Base-by-base conservation (phyloP, 2,888 invertebrate species). In the Laothoe populi region DNA sequence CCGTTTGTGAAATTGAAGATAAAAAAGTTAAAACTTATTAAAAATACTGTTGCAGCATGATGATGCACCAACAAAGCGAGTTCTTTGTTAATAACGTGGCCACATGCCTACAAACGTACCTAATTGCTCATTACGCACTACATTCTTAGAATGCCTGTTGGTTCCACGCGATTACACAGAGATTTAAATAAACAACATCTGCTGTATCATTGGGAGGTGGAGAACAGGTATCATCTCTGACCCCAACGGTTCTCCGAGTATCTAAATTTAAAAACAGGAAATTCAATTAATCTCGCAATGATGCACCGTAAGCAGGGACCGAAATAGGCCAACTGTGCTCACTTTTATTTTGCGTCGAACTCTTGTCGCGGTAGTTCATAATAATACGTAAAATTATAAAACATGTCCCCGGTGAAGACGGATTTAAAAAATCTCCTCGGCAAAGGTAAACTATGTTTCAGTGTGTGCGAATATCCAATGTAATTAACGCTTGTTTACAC, bases 221-320 rank as follows among this genome's bases (percentile, higher is more conserved):
- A 19, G 53, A 19, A 35, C 53, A 53, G 35, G 53, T 64, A 66
- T 63, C 62, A 63, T 57, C 62, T 45, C 64, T 64, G 68, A 61
- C 66, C 69, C 67, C 65, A 74, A 70, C 72, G 70, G 70, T 70
- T 53, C 70, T 70, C 66, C 73, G 74, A 74, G 78, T 70, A 70
- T 82, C 83, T 86, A 84, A 87, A 89, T 91, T 84, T 87, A 87
- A 85, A 90, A 86, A 82, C 90, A 88, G 92, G 92, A 92, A 84
- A 90, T 92, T 91, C 83, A 91, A 92, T 92, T 90, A 86, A 86
- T 83, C 81, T 70, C 77, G 78, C 82, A 83, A 87, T 85, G 88
- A 88, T 89, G 86, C 84, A 84, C 82, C 75, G 80, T 88, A 88
- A 90, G 86, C 82, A 88, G 88, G 87, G 85, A 86, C 85, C 79